Percentiles rank a stretch among this genome's conserved stretches.
Conservation (phyloP, 2,797 vertebrate genomes). For the Scleropages formosus region DNA sequence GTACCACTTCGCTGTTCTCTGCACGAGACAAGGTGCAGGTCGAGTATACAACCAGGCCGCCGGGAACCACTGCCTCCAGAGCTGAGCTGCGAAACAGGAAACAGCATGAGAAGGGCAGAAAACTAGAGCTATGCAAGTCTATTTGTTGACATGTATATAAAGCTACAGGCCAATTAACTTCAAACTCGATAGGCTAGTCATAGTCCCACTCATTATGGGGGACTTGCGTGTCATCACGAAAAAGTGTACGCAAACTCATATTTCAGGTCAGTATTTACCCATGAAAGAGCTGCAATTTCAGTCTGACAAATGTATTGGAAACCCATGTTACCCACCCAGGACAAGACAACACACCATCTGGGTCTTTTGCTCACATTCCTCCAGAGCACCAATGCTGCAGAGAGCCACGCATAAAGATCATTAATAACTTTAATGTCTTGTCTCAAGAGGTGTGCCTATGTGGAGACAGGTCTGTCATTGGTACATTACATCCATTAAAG, state of each 20-base stretch:
- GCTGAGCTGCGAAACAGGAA: conserved; percentile 74
- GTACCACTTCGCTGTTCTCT: conserved; percentile 84
- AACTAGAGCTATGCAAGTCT: not conserved
- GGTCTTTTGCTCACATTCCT: not conserved
- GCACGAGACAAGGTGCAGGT: conserved; percentile 88
- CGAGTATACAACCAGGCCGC: conserved; percentile 87
- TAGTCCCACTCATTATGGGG: too few species aligned
- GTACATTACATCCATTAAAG: not conserved
- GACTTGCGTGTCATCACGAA: too few species aligned
- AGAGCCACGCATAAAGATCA: conserved; percentile 6
- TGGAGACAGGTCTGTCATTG: conserved; percentile 1
- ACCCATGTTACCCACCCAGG: not conserved
- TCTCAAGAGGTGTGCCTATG: conserved; percentile 1
- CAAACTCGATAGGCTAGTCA: too few species aligned
- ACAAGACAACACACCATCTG: not conserved
- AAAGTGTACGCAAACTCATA: not conserved
- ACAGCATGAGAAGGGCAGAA: conserved; percentile 24
- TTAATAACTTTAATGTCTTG: conserved; percentile 10
- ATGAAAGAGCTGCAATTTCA: not conserved
- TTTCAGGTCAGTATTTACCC: conserved; percentile 5
- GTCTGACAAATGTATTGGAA: not conserved
- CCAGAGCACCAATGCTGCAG: not conserved
- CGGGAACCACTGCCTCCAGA: conserved; percentile 79
- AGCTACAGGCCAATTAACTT: too few species aligned
- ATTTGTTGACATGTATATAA: too few species aligned